A percentile compares a stretch with the other conserved stretches of the same genome.
Conservation (phyloP, 2,113 vertebrate genomes). For the Maccullochella peelii region DNA sequence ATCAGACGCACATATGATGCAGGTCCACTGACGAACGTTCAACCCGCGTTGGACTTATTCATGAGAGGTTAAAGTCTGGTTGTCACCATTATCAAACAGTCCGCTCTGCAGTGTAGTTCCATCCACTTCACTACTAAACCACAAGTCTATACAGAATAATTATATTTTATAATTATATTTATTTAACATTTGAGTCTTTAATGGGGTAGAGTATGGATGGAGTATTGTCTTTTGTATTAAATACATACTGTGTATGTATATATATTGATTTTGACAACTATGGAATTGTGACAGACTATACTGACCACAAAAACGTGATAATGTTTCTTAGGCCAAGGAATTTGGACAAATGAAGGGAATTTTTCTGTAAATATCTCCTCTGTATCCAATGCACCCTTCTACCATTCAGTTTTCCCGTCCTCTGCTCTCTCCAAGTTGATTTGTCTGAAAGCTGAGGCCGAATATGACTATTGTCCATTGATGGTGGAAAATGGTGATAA, state of each 20-base stretch:
- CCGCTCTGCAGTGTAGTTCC: neutral
- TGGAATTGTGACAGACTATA: neutral
- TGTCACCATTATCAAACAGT: neutral
- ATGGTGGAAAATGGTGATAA: conserved; percentile 22
- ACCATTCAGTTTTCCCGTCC: neutral
- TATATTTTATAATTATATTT: too few species aligned
- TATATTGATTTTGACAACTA: neutral
- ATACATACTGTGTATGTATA: too few species aligned
- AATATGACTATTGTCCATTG: conserved; percentile 5
- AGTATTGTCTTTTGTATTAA: too few species aligned
- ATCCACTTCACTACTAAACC: neutral
- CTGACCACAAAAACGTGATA: neutral
- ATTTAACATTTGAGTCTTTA: neutral
- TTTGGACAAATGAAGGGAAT: neutral
- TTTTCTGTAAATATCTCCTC: neutral
- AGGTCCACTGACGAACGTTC: neutral
- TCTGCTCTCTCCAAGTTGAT: neutral
- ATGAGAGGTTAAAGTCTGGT: too few species aligned
- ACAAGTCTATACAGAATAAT: neutral
- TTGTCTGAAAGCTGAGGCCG: conserved; percentile 9
- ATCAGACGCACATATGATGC: neutral
- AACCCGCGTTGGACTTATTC: neutral
- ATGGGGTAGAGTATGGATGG: too few species aligned
- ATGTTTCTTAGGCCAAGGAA: conserved; percentile 6
- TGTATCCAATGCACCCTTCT: neutral